These are phyloP conservation scores for Cromileptes altivelis DNA, from an alignment of 2,113 vertebrate species.

Conservation along the genomic window DNA sequence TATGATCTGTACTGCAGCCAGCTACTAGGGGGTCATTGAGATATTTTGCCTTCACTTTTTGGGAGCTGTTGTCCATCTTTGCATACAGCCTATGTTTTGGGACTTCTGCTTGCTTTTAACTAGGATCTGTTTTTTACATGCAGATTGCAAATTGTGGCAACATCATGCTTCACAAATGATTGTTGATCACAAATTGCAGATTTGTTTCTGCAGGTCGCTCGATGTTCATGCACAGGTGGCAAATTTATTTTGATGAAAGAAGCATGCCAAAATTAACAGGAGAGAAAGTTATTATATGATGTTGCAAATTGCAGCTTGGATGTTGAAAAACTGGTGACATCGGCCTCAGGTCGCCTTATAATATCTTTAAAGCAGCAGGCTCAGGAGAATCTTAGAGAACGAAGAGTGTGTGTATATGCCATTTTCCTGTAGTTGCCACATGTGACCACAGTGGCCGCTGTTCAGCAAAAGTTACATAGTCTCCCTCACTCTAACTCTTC, in stretches of 20 bases:
- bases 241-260: background rate
- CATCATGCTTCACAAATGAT: background rate
- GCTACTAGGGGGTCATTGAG: no score
- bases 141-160: background rate
- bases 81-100: no score
- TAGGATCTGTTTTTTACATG: background rate
- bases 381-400: background rate
- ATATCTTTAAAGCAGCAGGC: background rate
- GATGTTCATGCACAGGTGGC: background rate
- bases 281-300: background rate
- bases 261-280: background rate
- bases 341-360: background rate
- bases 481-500: conserved; percentile 80
- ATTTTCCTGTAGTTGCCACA: background rate
- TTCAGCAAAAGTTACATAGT: conserved; percentile 28
- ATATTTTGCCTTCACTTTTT: no score
- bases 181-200: background rate
- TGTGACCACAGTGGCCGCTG: conserved; percentile 9
- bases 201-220: background rate
- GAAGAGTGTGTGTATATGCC: background rate
- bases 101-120: background rate
- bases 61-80: no score
- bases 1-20: no score
- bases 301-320: background rate
- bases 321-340: background rate